A percentile compares a stretch with the other conserved stretches of the same genome.
These are phyloP conservation scores for Phenganax marumi DNA, from an alignment of 92 coral and sea anemone genomes.

Conservation along the genomic window DNA sequence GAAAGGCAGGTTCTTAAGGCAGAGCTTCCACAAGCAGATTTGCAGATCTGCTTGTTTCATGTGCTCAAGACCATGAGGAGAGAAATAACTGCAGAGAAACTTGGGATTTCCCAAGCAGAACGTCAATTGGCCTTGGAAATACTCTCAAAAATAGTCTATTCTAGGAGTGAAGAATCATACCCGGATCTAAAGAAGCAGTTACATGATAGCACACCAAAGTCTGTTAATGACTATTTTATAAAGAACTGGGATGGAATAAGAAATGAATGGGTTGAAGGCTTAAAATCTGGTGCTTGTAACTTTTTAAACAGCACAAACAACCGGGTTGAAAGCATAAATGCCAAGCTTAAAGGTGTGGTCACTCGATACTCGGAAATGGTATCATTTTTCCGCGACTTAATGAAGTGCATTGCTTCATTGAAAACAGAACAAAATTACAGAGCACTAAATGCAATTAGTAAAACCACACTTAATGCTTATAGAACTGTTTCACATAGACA, in stretches of 20 bases:
- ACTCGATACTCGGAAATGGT: slow-evolving; percentile 11
- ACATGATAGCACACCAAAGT: slow-evolving; percentile 7
- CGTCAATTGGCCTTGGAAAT: slow-evolving; percentile 34
- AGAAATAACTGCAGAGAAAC: background rate
- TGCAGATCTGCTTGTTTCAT: slow-evolving; percentile 24
- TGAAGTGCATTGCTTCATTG: slow-evolving; percentile 11
- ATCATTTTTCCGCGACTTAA: background rate
- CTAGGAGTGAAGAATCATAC: slow-evolving; percentile 30
- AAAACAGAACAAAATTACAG: slow-evolving; percentile 3
- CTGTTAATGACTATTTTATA: slow-evolving; percentile 41
- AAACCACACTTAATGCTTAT: background rate
- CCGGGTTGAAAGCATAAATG: slow-evolving; percentile 47
- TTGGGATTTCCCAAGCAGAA: slow-evolving; percentile 8
- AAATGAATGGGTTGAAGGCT: slow-evolving; percentile 39
- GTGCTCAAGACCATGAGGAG: background rate
- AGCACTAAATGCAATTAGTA: background rate
- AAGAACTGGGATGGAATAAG: slow-evolving; percentile 52
- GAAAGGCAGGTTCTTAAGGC: slow-evolving; percentile 33
- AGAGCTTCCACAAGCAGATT: slow-evolving; percentile 40
- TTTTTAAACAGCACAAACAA: slow-evolving; percentile 54
- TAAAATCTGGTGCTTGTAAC: slow-evolving; percentile 23
- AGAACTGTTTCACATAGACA: background rate
- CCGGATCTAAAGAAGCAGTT: slow-evolving; percentile 28
- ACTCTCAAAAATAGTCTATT: slow-evolving; percentile 34
- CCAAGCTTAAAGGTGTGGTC: background rate